Percentiles rank a stretch among this genome's conserved stretches.
These are phyloP conservation scores for Amniataba percoides DNA, from an alignment of 2,797 vertebrate genomes.

Conservation along the genomic window DNA sequence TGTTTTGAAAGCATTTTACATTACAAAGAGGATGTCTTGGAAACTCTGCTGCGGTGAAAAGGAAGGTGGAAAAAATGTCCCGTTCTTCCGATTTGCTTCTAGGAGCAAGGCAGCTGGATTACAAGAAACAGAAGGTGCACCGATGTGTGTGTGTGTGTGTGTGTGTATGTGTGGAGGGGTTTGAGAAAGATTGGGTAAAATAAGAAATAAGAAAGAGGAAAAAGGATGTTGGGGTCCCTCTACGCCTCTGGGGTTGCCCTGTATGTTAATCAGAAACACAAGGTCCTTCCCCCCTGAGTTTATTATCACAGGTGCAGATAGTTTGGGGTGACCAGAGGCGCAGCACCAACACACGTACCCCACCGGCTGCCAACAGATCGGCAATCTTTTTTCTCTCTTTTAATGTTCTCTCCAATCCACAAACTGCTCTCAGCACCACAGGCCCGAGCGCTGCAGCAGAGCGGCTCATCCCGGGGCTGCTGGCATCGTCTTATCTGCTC, in stretches of 20 bases:
- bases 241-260: constrained; percentile 58
- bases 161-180: constrained; percentile 11
- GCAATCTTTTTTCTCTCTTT: constrained; percentile 1
- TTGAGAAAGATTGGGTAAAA: constrained; percentile 17
- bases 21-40: constrained; percentile 14
- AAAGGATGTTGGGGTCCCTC: constrained; percentile 53
- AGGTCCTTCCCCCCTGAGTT: constrained; percentile 39
- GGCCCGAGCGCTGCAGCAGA: background rate
- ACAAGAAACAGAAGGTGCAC: constrained; percentile 56
- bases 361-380: constrained; percentile 48
- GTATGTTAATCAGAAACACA: constrained; percentile 77
- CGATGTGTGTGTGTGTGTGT: constrained; percentile 27
- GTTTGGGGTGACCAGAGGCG: constrained; percentile 72
- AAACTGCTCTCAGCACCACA: constrained; percentile 12
- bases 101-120: constrained; percentile 20
- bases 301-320: constrained; percentile 85
- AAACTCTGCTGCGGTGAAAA: constrained; percentile 9
- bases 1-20: background rate
- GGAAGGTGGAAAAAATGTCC: background rate
- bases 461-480: constrained; percentile 25
- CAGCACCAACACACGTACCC: constrained; percentile 41
- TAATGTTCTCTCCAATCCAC: constrained; percentile 6
- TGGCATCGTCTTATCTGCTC: constrained; percentile 2
- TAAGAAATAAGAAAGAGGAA: constrained; percentile 22
- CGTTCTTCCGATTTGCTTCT: constrained; percentile 20